Evolutionary conservation across 2,113 vertebrate genomes (phyloP).

Genomic region (Rhynchomys soricoides): DNA sequence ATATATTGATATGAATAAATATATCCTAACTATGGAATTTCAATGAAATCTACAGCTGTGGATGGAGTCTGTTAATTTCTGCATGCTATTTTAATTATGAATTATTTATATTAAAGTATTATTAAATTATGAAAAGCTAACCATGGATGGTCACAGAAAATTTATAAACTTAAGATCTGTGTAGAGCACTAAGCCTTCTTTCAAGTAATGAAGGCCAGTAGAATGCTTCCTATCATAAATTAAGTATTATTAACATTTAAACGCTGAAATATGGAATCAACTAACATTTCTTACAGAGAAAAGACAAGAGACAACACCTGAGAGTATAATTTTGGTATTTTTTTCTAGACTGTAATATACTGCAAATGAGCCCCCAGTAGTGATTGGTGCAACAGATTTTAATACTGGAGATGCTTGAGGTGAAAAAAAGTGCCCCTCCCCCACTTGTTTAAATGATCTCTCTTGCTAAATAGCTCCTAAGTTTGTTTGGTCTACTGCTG

Average conservation of each 20-base stretch:
- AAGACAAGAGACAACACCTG: neutral
- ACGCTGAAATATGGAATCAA: neutral
- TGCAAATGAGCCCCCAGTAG: neutral
- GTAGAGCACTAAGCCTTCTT: neutral
- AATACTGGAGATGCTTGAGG: neutral
- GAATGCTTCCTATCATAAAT: neutral
- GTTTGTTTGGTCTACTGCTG: neutral
- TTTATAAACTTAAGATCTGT: neutral
- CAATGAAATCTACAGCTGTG: neutral
- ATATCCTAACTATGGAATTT: neutral
- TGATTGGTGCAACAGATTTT: neutral
- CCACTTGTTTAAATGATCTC: neutral
- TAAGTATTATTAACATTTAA: neutral
- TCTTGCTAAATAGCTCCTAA: neutral
- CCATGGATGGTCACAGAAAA: neutral
- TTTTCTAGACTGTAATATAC: neutral
- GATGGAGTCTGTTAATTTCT: neutral
- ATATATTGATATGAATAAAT: neutral
- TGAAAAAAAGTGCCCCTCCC: too few species aligned
- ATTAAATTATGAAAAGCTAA: neutral
- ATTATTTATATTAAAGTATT: neutral
- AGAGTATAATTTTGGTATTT: neutral
- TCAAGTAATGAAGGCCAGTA: accelerated
- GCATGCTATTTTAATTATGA: neutral
- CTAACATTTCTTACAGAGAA: neutral